A percentile compares a stretch with the other conserved stretches of the same genome.
Evolutionary conservation across 2,113 vertebrate species (phyloP).

Genomic region (Phylloscopus whistleri): DNA sequence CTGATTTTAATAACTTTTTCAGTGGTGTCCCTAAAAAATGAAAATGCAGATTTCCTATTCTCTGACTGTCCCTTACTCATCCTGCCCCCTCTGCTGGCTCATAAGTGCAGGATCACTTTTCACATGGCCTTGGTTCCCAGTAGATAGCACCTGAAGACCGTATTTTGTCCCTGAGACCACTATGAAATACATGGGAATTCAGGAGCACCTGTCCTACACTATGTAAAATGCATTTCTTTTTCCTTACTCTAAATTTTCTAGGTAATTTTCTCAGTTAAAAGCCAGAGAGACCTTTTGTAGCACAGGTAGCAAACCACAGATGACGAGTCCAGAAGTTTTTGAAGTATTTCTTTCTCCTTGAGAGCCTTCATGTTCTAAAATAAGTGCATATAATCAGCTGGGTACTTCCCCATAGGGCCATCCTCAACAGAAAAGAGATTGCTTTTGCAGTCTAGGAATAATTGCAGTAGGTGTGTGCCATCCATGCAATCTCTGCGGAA

Average conservation of each 20-base stretch:
- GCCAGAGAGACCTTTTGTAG: not conserved
- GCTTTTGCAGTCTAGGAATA: not conserved
- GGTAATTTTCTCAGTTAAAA: not conserved
- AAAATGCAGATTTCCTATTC: not conserved
- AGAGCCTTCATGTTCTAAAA: not conserved
- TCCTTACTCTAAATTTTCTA: not conserved
- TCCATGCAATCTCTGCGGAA: not conserved
- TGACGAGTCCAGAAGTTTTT: not conserved
- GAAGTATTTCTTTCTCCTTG: not conserved
- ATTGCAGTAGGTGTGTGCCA: not conserved
- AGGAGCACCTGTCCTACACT: not conserved
- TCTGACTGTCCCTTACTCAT: not conserved
- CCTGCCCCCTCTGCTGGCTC: conserved; percentile 53
- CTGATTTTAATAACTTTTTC: not conserved
- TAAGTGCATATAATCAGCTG: not conserved
- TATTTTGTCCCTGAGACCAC: not conserved
- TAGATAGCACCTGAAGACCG: fast-evolving
- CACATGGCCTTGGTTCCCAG: not conserved
- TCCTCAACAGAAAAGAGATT: not conserved
- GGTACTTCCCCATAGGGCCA: not conserved
- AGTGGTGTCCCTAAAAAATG: not conserved
- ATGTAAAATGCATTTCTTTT: not conserved
- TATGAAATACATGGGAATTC: not conserved
- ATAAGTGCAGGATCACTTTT: not conserved
- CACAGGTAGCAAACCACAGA: not conserved